A percentile compares a stretch with the other conserved stretches of the same genome.
phyloP scores from a whole-genome alignment of 2,888 invertebrate genomes.

The Dermolepida albohirtum region DNA sequence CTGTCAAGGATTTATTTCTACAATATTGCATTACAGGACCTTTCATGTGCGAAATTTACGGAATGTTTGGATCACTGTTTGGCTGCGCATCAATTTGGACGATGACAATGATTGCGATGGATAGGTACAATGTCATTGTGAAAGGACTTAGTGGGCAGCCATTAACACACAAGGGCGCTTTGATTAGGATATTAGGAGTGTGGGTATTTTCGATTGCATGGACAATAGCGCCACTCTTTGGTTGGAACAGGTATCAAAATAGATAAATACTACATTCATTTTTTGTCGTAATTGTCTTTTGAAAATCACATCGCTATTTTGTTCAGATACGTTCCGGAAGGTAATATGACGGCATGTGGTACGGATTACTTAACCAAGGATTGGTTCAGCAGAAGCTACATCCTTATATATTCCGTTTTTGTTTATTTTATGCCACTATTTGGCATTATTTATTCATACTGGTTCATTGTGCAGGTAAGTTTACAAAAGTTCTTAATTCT shows the following conservation, averaged over 20 bases:
- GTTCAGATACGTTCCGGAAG: slow-evolving; percentile 89
- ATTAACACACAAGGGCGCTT: slow-evolving; percentile 83
- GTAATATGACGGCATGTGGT: slow-evolving; percentile 93
- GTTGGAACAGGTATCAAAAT: slow-evolving; percentile 79
- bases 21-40: slow-evolving; percentile 68
- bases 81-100: slow-evolving; percentile 94
- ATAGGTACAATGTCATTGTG: slow-evolving; percentile 94
- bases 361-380: slow-evolving; percentile 86
- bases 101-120: slow-evolving; percentile 92
- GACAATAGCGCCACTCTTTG: slow-evolving; percentile 87
- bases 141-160: slow-evolving; percentile 89
- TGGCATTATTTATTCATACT: slow-evolving; percentile 88
- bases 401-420: slow-evolving; percentile 82
- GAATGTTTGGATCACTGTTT: slow-evolving; percentile 86
- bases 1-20: neutral
- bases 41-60: slow-evolving; percentile 89
- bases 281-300: no score
- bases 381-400: slow-evolving; percentile 82
- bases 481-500: neutral
- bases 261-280: neutral
- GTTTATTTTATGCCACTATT: slow-evolving; percentile 82
- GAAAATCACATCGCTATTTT: slow-evolving; percentile 5
- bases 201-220: slow-evolving; percentile 83
- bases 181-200: slow-evolving; percentile 81
- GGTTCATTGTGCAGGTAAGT: slow-evolving; percentile 83